Base-by-base conservation (phyloP, 2,888 invertebrate species). In the Oscheius sp. region DNA sequence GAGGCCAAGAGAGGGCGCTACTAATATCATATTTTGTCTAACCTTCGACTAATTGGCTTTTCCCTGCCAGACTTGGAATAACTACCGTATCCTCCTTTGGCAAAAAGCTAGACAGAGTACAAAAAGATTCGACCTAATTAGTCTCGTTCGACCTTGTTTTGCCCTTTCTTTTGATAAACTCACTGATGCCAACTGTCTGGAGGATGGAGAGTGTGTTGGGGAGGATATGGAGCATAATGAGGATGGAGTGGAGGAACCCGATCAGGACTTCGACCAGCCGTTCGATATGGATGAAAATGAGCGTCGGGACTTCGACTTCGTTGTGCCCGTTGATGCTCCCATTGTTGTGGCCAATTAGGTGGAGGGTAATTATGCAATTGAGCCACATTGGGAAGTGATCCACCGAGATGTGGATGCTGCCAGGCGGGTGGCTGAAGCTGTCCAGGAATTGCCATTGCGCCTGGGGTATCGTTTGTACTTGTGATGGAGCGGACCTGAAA, bases 371-470 rank as follows among this genome's bases (percentile, higher is more conserved):
- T 72, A 46, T 73, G 77, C 48, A 78, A 68, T 55, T 82, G 81
- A 65, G 85, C 83, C 33, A 85, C 83, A 53, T 85, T 85, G 3
- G 85, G 85, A 8, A 86, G 72, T 4, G 84, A 84, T 48, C 85
- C 83, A 6, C 85, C 78, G 3, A 78, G 70, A 33, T 55, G 55
- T 29, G 42, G 61, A 20, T 79, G 75, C 8, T 73, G 72, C 52
- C 69, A 74, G 39, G 63, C 69, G 12, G 70, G 79, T n/a, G 70
- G 74, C 15, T 63, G 69, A 8, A 73, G 45, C 37, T 52, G 52
- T 5, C 61, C 61, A 3, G 61, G 61, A 17, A 57, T 65, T 15
- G 69, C 52, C 8, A 65, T 27, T 27, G n/a, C 46, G 8, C 52
- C 65, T 15, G 64, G 48, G 2, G 12, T 20, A n/a, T 64, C 64